A percentile compares a stretch with the other conserved stretches of the same genome.
Evolutionary conservation across 2,797 vertebrate species (phyloP).

Genomic region (Sebastes ruberrimus): DNA sequence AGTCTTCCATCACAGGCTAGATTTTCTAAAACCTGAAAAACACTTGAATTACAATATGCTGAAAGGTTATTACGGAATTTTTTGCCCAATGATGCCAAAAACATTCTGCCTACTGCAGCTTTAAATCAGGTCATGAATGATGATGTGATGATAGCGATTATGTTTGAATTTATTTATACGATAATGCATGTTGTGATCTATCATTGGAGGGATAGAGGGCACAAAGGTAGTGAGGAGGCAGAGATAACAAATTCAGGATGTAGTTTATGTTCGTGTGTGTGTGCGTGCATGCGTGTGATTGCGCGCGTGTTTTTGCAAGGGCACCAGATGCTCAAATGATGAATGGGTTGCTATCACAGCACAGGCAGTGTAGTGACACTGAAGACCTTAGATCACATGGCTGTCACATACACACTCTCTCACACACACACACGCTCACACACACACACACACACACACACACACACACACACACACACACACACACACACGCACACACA

Average conservation of each 20-base stretch:
- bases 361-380: constrained; percentile 74
- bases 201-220: neutral
- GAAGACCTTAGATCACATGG: constrained; percentile 77
- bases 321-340: constrained; percentile 76
- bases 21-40: too few species aligned
- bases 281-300: neutral
- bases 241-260: constrained; percentile 25
- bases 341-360: constrained; percentile 74
- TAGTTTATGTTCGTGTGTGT: neutral
- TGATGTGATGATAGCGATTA: too few species aligned
- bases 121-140: too few species aligned
- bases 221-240: neutral
- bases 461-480: constrained; percentile 11
- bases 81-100: too few species aligned
- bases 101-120: too few species aligned
- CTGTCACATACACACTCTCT: constrained; percentile 36
- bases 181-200: neutral
- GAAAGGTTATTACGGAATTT: too few species aligned
- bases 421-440: neutral
- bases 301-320: constrained; percentile 55
- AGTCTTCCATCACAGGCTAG: too few species aligned
- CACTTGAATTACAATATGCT: too few species aligned
- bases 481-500: neutral
- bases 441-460: neutral
- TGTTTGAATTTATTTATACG: neutral